Evolutionary conservation across 1,140 invertebrate species (phyloP).

Genomic region (Hormaphis cornu): DNA sequence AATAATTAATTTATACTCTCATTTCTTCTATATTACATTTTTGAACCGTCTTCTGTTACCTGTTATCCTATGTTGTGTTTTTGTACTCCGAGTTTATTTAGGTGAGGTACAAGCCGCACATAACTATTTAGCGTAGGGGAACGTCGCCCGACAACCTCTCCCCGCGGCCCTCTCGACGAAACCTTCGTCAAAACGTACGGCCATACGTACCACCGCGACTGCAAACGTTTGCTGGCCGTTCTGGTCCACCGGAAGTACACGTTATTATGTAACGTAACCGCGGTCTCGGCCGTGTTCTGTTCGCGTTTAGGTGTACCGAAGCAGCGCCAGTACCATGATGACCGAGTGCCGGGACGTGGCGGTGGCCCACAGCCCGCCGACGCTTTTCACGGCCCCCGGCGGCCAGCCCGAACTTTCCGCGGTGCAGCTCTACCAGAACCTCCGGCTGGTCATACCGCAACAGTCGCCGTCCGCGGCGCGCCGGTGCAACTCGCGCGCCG

Average conservation of each 20-base stretch:
- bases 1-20: too few species aligned
- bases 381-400: slow-evolving; percentile 56
- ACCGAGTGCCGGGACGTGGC: slow-evolving; percentile 43
- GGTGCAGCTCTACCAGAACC: slow-evolving; percentile 36
- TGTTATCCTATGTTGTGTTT: too few species aligned
- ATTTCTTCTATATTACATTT: too few species aligned
- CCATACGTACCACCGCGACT: too few species aligned
- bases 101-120: too few species aligned
- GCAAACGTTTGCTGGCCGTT: neutral
- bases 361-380: slow-evolving; percentile 58
- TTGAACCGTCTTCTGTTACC: too few species aligned
- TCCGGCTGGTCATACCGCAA: slow-evolving; percentile 42
- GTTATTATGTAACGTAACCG: neutral
- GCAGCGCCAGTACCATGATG: slow-evolving; percentile 15
- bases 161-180: too few species aligned
- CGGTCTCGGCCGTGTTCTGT: neutral
- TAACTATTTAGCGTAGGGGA: too few species aligned
- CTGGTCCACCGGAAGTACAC: neutral
- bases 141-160: too few species aligned
- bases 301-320: slow-evolving; percentile 4
- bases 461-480: slow-evolving; percentile 41
- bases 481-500: slow-evolving; percentile 38
- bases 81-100: too few species aligned
- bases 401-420: slow-evolving; percentile 37
- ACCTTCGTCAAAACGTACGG: too few species aligned